Base-by-base conservation (phyloP, 2,113 vertebrate species). In the Strix uralensis region DNA sequence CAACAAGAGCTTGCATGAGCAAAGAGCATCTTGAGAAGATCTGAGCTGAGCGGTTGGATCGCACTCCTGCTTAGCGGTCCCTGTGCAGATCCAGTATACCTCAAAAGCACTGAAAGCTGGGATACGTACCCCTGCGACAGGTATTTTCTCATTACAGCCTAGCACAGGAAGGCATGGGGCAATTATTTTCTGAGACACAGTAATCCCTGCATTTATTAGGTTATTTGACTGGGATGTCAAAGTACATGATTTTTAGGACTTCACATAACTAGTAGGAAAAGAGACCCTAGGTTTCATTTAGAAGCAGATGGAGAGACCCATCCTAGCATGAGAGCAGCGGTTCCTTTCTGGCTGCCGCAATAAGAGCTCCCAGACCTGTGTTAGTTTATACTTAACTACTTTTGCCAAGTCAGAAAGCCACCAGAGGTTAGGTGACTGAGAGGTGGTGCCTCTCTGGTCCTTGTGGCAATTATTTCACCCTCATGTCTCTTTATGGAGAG, bases 311-410 rank as follows among this genome's bases (percentile, higher is more conserved):
- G 11, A 70, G 46, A 66, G 27, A 54, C 7, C 23, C 1, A 2
- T 40, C 6, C 7, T 59, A 59, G 27, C 0, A 0, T 38, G 19
- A 67, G 54, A 78, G 1, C 1, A 80, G 27, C 5, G 6, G 9
- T 71, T 38, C 17, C 10, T 72, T 65, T 61, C 52, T 54, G 51
- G 4, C 29, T 81, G 23, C 20, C 1, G 1, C 0, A 3, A 5
- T 34, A 47, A 69, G 27, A 62, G 11, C 6, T 40, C 30, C 18
- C 49, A 88, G 12, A 22, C 21, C 10, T 52, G 10, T 44, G 10
- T 69, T 59, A 26, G 5, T 46, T 46, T 16, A 4, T 21, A 23
- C 7, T 62, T 44, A 32, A 11, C 3, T 23, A 7, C 21, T 71
- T 92, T 57, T 66, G 5, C 13, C 23, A 58, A 66, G 18, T 40